A percentile compares a stretch with the other conserved stretches of the same genome.
phyloP scores from a whole-genome alignment of 2,888 invertebrate genomes.

The Rhagium mordax region DNA sequence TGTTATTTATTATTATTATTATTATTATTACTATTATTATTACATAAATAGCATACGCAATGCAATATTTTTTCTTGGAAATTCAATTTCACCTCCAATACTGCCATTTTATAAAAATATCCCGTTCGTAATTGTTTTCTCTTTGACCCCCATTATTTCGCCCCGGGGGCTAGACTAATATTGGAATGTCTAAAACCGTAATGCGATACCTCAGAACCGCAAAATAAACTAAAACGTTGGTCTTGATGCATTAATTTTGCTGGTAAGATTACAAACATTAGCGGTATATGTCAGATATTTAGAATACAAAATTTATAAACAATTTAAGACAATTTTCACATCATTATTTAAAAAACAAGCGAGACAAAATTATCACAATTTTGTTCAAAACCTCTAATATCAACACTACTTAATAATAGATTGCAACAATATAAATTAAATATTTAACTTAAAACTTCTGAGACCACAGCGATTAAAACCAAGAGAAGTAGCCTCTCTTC shows the following conservation, averaged over 20 bases:
- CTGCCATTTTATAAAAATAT: no score
- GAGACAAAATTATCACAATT: slow-evolving; percentile 13
- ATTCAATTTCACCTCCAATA: no score
- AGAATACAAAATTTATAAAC: neutral
- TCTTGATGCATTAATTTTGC: neutral
- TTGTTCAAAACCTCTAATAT: neutral
- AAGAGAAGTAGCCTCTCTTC: slow-evolving; percentile 64
- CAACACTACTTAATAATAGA: neutral
- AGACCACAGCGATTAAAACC: slow-evolving; percentile 57
- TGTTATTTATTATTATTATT: no score
- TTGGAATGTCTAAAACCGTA: neutral
- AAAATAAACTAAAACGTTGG: neutral
- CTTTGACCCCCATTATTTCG: no score
- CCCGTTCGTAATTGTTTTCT: no score
- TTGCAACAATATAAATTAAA: slow-evolving; percentile 32
- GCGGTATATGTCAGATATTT: neutral
- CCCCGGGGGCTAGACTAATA: no score
- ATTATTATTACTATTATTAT: no score
- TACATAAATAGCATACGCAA: no score
- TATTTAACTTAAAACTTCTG: slow-evolving; percentile 7
- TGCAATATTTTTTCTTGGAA: no score
- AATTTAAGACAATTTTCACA: neutral
- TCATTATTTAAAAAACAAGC: neutral
- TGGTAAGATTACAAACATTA: neutral
- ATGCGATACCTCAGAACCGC: neutral